Base-by-base conservation (phyloP, 1,140 invertebrate species). In the Bombus pyrosoma region DNA sequence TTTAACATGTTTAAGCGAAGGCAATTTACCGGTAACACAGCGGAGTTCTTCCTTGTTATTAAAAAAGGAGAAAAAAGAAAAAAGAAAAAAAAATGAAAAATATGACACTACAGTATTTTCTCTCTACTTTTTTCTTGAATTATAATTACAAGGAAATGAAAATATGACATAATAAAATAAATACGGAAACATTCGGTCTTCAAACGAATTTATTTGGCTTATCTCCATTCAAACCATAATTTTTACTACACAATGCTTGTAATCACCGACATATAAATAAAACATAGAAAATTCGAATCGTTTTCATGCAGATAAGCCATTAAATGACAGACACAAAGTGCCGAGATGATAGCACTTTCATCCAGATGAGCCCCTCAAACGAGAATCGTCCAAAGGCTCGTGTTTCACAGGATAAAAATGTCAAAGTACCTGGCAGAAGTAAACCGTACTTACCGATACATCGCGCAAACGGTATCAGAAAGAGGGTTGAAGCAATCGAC, bases 1-100 rank as follows among this genome's bases (percentile, higher is more conserved):
- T 66, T 83, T 83, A 83, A 83, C 59, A 28, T 25, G 62, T 53
- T 76, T 77, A 83, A 83, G 25, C 81, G 39, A 43, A n/a, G 18
- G 34, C 71, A 83, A 84, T 83, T 79, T 53, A 13, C 32, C 15
- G 39, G 22, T 3, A 78, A 68, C 25, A 15, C 15, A 53, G 1
- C 25, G 28, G 28, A 1, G 10, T 41, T 28, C n/a, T 41, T 5
- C 5, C 6, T 22, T 43, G 3, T 22, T 73, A 32, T 43, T 43
- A 43, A 15, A 43, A 25, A 28, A 28, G 3, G 34, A 37, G 34
- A 37, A 2, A 13, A 15, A 9, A 41, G 6, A 41, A 41, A 41
- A 10, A 34, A 34, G 34, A 0, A 13, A 2, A n/a, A 28, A 0
- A 28, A 28, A 25, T 39, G 13, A 2, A n/a, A 28, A 13, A n/a